Evolutionary conservation across 2,888 invertebrate genomes (phyloP), one percentile per base, ranked within the genome.

Genomic region (Fabriciana adippe): DNA sequence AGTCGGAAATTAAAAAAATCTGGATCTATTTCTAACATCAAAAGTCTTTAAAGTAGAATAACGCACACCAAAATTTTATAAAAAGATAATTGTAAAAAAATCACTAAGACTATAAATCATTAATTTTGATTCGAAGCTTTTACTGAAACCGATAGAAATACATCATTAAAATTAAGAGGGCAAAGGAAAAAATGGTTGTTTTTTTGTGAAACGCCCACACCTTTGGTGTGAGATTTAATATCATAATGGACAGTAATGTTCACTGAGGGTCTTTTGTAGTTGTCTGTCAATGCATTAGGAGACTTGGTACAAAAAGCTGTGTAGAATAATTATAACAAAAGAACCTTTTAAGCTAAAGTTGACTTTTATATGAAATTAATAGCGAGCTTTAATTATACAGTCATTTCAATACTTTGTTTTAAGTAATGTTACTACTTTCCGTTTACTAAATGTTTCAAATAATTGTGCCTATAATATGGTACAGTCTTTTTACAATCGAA

Each of bases 151-250:
- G 73, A 78, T 66, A 62, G 69, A 72, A 75, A 57, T 66, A 64
- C 73, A 70, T 75, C 71, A 68, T 55, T 71, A 55, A 72, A 69
- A 73, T 71, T 72, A 72, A 69, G 67, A 71, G 72, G 69, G 69
- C 57, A 67, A 67, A 66, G 47, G 55, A 67, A 67, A 66, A 71
- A 71, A 71, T 66, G 62, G 65, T 51, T 72, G 67, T 70, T 68
- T 72, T n/a, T 72, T 68, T 73, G 64, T 71, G 69, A 60, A 69
- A 64, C 67, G 67, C 69, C 70, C 72, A 72, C 73, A 75, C 74
- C 74, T 77, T 75, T 70, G 72, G 69, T 67, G 73, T 73, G 77
- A 73, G 75, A 77, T 78, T 79, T 73, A 80, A 79, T 79, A 80
- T 74, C 75, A 72, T 79, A 79, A 79, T 80, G 77, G 77, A 76